Evolutionary conservation across 2,888 invertebrate species (phyloP).

Genomic region (Epinotia brunnichana): DNA sequence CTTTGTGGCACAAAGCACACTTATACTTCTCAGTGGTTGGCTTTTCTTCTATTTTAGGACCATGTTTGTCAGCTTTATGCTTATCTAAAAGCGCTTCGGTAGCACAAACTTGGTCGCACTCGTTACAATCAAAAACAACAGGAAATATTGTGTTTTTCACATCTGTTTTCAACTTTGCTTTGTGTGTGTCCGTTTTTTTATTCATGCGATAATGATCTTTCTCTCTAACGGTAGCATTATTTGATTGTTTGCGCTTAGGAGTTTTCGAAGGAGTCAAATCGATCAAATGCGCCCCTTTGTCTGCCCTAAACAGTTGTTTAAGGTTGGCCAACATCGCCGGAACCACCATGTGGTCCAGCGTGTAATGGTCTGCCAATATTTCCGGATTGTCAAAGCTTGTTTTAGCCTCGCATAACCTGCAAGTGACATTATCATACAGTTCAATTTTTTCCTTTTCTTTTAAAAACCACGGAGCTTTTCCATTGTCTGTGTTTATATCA

Average conservation of each 20-base stretch:
- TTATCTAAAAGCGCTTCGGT: not conserved
- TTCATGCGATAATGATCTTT: not conserved
- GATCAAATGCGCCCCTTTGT: slow-evolving; percentile 12
- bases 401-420: slow-evolving; percentile 17
- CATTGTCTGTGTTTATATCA: not conserved
- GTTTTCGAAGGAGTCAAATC: slow-evolving; percentile 1
- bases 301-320: slow-evolving; percentile 9
- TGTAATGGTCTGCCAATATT: slow-evolving; percentile 1
- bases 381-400: not conserved
- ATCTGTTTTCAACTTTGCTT: not conserved
- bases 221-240: not conserved
- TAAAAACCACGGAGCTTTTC: slow-evolving; percentile 20
- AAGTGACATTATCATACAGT: slow-evolving; percentile 8
- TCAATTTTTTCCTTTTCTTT: slow-evolving; percentile 16
- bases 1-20: slow-evolving; percentile 9
- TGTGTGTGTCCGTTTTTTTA: not conserved
- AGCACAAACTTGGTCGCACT: not conserved
- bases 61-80: slow-evolving; percentile 1
- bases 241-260: not conserved
- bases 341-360: not conserved
- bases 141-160: not conserved
- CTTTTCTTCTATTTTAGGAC: slow-evolving; percentile 4
- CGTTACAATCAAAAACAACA: not conserved
- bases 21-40: slow-evolving; percentile 2
- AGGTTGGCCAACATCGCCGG: slow-evolving; percentile 6